A percentile compares a stretch with the other conserved stretches of the same genome.
Conservation (phyloP, 2,797 vertebrate genomes). For the Argya squamiceps region DNA sequence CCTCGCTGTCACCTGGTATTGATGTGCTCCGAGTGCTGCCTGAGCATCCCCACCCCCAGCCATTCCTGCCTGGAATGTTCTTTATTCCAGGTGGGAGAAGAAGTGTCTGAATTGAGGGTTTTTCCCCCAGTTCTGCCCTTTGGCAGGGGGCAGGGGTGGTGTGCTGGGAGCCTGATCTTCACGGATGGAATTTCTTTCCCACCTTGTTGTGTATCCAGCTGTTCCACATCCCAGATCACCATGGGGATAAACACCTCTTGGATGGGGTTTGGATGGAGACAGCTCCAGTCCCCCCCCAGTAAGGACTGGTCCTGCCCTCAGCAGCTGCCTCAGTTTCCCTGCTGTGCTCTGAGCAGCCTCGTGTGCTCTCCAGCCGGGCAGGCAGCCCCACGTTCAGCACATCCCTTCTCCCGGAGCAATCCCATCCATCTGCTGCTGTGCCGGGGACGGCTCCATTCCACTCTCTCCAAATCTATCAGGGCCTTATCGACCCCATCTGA, state of each 20-base stretch:
- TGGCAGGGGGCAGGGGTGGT: background rate
- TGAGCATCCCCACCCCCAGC: background rate
- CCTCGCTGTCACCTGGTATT: background rate
- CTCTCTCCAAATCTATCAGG: slow-evolving; percentile 55
- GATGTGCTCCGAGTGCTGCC: background rate
- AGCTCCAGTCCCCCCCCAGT: fast-evolving
- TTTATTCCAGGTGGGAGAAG: background rate
- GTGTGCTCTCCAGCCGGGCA: background rate
- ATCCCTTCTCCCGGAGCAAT: background rate
- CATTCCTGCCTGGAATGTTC: fast-evolving
- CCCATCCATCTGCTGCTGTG: slow-evolving; percentile 34
- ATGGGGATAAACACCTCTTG: fast-evolving
- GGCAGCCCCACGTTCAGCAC: background rate
- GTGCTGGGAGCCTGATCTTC: background rate
- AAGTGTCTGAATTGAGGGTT: fast-evolving
- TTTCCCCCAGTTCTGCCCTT: background rate
- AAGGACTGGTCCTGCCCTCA: fast-evolving
- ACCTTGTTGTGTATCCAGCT: fast-evolving
- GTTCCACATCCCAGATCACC: fast-evolving
- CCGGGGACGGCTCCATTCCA: slow-evolving; percentile 21
- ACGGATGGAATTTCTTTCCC: background rate
- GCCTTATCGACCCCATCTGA: slow-evolving; percentile 60
- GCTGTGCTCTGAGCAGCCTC: background rate
- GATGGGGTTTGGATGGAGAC: background rate
- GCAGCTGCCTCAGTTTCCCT: background rate